A percentile compares a stretch with the other conserved stretches of the same genome.
Conservation (phyloP, 1,140 invertebrate genomes). For the Bicyclus anynana region DNA sequence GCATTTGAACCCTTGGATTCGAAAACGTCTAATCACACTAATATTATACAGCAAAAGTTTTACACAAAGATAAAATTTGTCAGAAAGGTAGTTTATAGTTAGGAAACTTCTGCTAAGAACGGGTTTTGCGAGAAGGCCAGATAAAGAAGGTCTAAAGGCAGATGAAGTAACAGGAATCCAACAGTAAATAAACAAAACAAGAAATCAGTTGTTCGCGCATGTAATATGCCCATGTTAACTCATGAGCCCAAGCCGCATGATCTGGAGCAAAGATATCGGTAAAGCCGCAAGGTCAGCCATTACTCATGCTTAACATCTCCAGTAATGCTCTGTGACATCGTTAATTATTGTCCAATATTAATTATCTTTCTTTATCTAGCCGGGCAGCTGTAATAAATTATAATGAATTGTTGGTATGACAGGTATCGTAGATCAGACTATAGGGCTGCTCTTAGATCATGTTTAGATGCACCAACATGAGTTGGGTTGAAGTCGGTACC, state of each 20-base stretch:
- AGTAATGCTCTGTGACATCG: constrained; percentile 38
- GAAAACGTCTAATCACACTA: too few relatives aligned
- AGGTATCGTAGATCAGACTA: constrained; percentile 8
- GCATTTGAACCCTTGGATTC: too few relatives aligned
- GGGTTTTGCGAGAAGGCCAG: too few relatives aligned
- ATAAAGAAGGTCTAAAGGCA: too few relatives aligned
- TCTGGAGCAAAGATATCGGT: constrained; percentile 9
- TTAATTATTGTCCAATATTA: constrained; percentile 53
- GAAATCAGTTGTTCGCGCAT: too few relatives aligned
- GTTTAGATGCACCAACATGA: neutral
- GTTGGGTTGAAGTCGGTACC: too few relatives aligned
- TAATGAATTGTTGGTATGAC: constrained; percentile 21
- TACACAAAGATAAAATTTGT: too few relatives aligned
- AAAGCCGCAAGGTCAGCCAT: constrained; percentile 18
- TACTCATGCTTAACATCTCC: constrained; percentile 19
- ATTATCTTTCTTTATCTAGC: constrained; percentile 41
- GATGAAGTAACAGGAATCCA: too few relatives aligned
- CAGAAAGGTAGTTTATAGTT: too few relatives aligned
- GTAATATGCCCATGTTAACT: neutral
- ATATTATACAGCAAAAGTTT: too few relatives aligned
- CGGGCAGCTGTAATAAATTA: constrained; percentile 22
- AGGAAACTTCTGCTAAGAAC: too few relatives aligned
- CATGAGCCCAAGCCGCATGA: constrained; percentile 4
- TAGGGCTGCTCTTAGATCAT: neutral
- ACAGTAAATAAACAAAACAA: too few relatives aligned